phyloP scores from a whole-genome alignment of 2,888 invertebrate species.

The Litoditis marina region DNA sequence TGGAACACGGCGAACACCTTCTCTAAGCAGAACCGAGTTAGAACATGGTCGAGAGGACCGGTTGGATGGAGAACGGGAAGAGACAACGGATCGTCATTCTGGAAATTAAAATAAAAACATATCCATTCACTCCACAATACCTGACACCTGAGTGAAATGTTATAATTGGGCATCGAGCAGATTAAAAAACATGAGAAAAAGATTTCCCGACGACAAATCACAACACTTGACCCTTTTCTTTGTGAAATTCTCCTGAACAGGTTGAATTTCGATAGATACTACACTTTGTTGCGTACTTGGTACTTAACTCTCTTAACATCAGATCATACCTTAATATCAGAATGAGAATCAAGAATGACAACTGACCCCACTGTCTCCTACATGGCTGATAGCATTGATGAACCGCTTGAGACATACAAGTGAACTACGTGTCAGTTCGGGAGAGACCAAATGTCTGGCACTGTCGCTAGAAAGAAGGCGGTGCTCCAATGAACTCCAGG shows the following conservation, averaged over 20 bases:
- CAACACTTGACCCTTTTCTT: too few relatives aligned
- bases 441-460: slow-evolving; percentile 75
- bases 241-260: too few relatives aligned
- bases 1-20: slow-evolving; percentile 71
- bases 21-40: slow-evolving; percentile 68
- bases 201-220: too few relatives aligned
- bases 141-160: too few relatives aligned
- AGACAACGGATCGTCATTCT: slow-evolving; percentile 9
- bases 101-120: neutral
- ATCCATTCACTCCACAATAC: too few relatives aligned
- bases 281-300: too few relatives aligned
- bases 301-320: neutral
- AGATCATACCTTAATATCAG: too few relatives aligned
- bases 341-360: neutral
- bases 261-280: too few relatives aligned
- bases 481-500: slow-evolving; percentile 43
- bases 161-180: too few relatives aligned
- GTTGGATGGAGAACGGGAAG: slow-evolving; percentile 31
- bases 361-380: slow-evolving; percentile 5
- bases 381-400: slow-evolving; percentile 30
- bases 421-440: slow-evolving; percentile 34
- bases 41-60: slow-evolving; percentile 21
- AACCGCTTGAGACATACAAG: slow-evolving; percentile 30
- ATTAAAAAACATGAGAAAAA: too few relatives aligned
- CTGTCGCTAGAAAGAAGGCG: slow-evolving; percentile 67